Evolutionary conservation across 2,113 vertebrate species (phyloP).

Genomic region (Corvus hawaiiensis): DNA sequence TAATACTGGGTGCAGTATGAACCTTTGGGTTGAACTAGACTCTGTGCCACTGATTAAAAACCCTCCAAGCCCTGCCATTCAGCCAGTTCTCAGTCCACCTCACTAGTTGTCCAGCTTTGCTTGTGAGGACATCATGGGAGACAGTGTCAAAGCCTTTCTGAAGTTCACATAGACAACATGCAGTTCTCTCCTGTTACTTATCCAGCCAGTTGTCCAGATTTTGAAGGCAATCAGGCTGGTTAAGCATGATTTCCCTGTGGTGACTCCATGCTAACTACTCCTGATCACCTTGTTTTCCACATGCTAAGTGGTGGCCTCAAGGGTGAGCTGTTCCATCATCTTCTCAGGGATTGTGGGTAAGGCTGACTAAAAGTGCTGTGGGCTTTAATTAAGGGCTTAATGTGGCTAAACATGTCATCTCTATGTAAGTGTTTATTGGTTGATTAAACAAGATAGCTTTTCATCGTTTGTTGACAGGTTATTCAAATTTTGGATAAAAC

Average conservation of each 20-base stretch:
- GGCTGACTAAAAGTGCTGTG: not conserved
- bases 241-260: not conserved
- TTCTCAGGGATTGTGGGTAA: not conserved
- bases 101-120: not conserved
- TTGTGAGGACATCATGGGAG: not conserved
- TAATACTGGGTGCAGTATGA: not conserved
- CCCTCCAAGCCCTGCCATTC: not conserved
- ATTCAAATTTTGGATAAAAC: not conserved
- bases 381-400: not conserved
- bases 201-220: not conserved
- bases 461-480: not conserved
- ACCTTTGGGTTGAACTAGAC: not conserved
- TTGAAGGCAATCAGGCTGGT: not conserved
- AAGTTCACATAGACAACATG: not conserved
- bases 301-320: not conserved
- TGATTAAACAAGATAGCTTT: not conserved
- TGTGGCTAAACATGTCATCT: not conserved
- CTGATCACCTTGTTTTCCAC: not conserved
- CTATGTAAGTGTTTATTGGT: not conserved
- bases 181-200: rapidly evolving
- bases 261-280: not conserved
- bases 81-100: not conserved
- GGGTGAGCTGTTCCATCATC: not conserved
- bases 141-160: not conserved
- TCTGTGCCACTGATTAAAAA: not conserved